phyloP scores from a whole-genome alignment of 1,140 invertebrate species.

The Steinernema khuongi region DNA sequence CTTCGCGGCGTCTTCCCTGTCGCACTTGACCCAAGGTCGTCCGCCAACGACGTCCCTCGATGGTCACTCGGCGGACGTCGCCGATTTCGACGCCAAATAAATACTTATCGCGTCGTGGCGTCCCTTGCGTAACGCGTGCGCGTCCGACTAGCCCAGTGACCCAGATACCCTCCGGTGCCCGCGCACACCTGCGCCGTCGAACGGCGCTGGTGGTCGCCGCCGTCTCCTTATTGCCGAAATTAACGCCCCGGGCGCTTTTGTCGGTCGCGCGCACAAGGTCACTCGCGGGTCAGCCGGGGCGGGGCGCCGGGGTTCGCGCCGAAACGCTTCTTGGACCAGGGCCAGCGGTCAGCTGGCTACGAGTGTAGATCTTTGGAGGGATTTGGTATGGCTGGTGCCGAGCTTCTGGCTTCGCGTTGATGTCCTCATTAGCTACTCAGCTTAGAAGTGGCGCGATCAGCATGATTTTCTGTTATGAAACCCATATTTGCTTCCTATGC shows the following conservation, averaged over 20 bases:
- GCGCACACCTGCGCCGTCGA: neutral
- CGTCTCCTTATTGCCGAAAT: constrained; percentile 15
- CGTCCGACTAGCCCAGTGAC: constrained; percentile 13
- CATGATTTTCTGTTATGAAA: too few species aligned
- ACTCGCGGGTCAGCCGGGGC: neutral
- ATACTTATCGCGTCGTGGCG: constrained; percentile 2
- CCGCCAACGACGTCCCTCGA: neutral
- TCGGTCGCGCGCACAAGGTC: constrained; percentile 13
- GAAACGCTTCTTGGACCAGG: too few species aligned
- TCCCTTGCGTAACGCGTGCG: neutral
- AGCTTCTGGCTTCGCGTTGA: too few species aligned
- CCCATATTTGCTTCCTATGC: too few species aligned
- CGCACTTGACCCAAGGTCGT: constrained; percentile 9
- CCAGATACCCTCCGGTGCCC: constrained; percentile 11
- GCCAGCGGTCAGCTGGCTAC: too few species aligned
- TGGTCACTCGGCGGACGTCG: constrained; percentile 6
- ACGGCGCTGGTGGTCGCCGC: constrained; percentile 6
- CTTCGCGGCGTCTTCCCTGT: neutral
- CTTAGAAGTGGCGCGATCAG: too few species aligned
- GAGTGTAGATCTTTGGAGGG: too few species aligned
- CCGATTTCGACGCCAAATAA: constrained; percentile 6
- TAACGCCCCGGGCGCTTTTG: constrained; percentile 14
- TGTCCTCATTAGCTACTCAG: too few species aligned
- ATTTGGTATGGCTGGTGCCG: too few species aligned
- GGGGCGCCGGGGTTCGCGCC: neutral